A percentile compares a stretch with the other conserved stretches of the same genome.
phyloP scores from a whole-genome alignment of 2,888 invertebrate species.

The Arenicola marina region DNA sequence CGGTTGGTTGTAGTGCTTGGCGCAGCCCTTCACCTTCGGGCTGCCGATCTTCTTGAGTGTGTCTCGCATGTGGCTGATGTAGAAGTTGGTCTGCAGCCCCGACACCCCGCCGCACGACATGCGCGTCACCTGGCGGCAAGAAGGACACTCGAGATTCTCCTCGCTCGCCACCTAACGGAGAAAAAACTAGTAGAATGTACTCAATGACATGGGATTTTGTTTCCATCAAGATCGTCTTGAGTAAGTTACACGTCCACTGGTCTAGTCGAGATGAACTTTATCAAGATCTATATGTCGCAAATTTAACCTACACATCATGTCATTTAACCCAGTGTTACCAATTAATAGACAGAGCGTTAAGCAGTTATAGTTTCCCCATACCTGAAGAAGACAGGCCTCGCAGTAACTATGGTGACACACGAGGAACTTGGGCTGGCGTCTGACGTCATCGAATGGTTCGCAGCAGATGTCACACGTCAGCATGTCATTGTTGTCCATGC shows the following conservation, averaged over 20 bases:
- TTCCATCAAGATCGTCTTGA: too few species aligned
- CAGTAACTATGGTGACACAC: conserved; percentile 37
- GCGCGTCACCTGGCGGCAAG: conserved; percentile 19
- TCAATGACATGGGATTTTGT: too few species aligned
- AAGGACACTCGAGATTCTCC: conserved; percentile 27
- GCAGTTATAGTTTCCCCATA: too few species aligned
- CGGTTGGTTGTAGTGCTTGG: conserved; percentile 29
- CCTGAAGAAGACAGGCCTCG: conserved; percentile 21
- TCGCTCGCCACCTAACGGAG: neutral
- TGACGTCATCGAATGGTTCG: conserved; percentile 29
- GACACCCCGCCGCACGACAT: conserved; percentile 6
- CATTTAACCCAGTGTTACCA: too few species aligned
- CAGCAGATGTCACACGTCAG: conserved; percentile 34
- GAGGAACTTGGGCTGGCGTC: conserved; percentile 32
- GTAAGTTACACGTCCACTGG: too few species aligned
- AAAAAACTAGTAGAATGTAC: too few species aligned
- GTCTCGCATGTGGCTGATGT: conserved; percentile 32
- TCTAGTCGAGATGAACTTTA: too few species aligned
- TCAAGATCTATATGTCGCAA: too few species aligned
- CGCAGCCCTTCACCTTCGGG: conserved; percentile 26
- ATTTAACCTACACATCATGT: too few species aligned
- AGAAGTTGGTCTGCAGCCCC: conserved; percentile 37
- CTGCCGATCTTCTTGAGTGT: conserved; percentile 18
- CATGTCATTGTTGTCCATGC: conserved; percentile 21
- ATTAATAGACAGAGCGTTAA: too few species aligned